Conservation (phyloP, 2,888 invertebrate species). For the Drosophila macrothrix region DNA sequence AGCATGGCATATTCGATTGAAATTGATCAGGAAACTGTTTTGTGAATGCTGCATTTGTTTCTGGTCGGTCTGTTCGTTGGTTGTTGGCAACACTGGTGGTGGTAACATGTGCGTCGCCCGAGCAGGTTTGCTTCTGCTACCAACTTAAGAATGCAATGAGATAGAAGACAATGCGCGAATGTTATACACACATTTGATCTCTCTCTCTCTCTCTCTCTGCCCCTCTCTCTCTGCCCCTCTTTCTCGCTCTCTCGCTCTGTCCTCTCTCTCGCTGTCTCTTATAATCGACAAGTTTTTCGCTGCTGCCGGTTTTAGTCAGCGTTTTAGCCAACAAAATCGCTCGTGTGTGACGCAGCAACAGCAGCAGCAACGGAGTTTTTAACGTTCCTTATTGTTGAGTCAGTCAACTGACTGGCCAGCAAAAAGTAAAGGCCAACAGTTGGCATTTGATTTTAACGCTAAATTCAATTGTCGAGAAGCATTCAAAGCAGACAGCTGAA, state of each 20-base stretch:
- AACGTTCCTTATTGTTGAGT: constrained; percentile 38
- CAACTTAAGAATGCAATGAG: constrained; percentile 64
- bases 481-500: background rate
- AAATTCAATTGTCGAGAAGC: constrained; percentile 30
- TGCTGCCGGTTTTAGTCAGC: constrained; percentile 20
- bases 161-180: constrained; percentile 52
- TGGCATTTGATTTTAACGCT: constrained; percentile 67
- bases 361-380: constrained; percentile 12
- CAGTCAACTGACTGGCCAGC: constrained; percentile 5
- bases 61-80: background rate
- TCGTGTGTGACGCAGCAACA: constrained; percentile 65
- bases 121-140: constrained; percentile 60
- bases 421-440: constrained; percentile 63
- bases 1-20: background rate
- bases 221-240: background rate
- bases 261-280: constrained; percentile 23
- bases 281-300: constrained; percentile 42
- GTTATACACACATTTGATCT: constrained; percentile 22
- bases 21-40: background rate
- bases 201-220: constrained; percentile 1
- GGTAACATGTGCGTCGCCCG: constrained; percentile 36
- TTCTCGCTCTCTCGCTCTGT: background rate
- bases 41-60: background rate
- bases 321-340: constrained; percentile 41
- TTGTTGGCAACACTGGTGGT: constrained; percentile 12